Evolutionary conservation across 30 jellyfish, hydroid and myxozoan genomes (phyloP).

Genomic region (Aurelia sp.): DNA sequence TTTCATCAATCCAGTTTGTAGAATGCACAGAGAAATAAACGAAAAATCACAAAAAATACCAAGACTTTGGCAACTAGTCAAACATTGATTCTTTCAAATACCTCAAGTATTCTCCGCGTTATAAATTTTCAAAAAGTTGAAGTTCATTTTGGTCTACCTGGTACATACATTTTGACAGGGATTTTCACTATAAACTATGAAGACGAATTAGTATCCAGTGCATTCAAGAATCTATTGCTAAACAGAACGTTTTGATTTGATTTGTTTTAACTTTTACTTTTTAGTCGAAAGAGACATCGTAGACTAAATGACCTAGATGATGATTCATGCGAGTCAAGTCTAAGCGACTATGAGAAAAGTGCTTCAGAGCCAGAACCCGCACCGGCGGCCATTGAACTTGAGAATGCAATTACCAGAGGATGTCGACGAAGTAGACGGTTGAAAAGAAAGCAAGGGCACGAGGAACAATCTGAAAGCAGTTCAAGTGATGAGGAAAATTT

Average conservation of each 20-base stretch:
- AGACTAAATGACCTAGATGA: constrained; percentile 60
- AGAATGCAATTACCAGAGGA: constrained; percentile 42
- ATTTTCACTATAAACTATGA: too few relatives aligned
- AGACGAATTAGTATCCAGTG: too few relatives aligned
- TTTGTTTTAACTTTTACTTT: constrained; percentile 1
- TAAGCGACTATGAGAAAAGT: constrained; percentile 48
- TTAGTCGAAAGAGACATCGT: background rate
- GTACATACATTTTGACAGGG: too few relatives aligned
- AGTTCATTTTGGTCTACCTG: too few relatives aligned
- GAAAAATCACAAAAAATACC: too few relatives aligned
- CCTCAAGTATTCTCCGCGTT: too few relatives aligned
- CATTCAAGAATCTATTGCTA: too few relatives aligned
- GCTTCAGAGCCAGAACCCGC: constrained; percentile 17
- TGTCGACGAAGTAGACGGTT: constrained; percentile 80
- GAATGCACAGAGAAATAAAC: too few relatives aligned
- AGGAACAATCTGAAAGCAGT: constrained; percentile 51
- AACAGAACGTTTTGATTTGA: background rate
- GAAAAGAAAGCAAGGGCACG: constrained; percentile 39
- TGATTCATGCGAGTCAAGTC: constrained; percentile 36
- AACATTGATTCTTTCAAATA: too few relatives aligned
- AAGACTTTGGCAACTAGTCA: too few relatives aligned
- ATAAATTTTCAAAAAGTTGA: too few relatives aligned
- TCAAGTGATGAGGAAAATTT: constrained; percentile 66
- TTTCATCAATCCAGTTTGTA: too few relatives aligned
- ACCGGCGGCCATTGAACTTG: background rate